Evolutionary conservation across 2,113 vertebrate species (phyloP), one percentile per base, ranked within the genome.

Genomic region (Amblyornis subalaris): DNA sequence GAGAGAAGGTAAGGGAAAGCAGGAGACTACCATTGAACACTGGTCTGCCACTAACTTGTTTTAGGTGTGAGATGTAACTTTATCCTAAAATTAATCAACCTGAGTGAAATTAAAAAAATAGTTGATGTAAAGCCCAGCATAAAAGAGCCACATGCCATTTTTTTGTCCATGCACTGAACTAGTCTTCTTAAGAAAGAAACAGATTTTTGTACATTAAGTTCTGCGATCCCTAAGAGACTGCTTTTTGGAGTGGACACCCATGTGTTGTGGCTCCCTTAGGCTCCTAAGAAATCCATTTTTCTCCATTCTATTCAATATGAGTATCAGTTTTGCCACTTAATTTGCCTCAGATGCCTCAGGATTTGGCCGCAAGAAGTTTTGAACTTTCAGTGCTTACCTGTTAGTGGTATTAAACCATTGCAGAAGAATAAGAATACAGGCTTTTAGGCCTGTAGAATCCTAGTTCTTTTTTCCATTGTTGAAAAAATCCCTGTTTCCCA

Each of bases 181-280:
- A 53, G 4, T 40, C 45, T 75, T 93, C 40, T 28, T n/a, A 82
- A 62, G 29, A 81, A 38, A 47, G 4, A 78, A 33, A n/a, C 2
- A 17, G 17, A 61, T 21, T 86, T 80, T 83, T 90, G 42, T 40
- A 7, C 36, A 42, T 62, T 36, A 65, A 31, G 5, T 60, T 65
- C 25, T 8, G 2, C 0, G 1, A 11, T 53, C 14, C 61, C 35
- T 54, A 29, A 71, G 35, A 60, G 10, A 33, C 10, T 65, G 7
- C 0, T 33, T 67, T 74, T 70, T 64, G 44, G 62, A 35, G 44
- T 14, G 26, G 35, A 35, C 5, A 35, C 4, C 8, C 1, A 0
- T 48, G 14, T 36, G 6, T 53, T 81, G 21, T 51, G 11, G 22
- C 7, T 84, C 58, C 44, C 25, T 50, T 45, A 53, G 44, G 26